Percentiles rank a stretch among this genome's conserved stretches.
phyloP scores from a whole-genome alignment of 2,797 vertebrate genomes.

The Enteromius unitaeniatus region DNA sequence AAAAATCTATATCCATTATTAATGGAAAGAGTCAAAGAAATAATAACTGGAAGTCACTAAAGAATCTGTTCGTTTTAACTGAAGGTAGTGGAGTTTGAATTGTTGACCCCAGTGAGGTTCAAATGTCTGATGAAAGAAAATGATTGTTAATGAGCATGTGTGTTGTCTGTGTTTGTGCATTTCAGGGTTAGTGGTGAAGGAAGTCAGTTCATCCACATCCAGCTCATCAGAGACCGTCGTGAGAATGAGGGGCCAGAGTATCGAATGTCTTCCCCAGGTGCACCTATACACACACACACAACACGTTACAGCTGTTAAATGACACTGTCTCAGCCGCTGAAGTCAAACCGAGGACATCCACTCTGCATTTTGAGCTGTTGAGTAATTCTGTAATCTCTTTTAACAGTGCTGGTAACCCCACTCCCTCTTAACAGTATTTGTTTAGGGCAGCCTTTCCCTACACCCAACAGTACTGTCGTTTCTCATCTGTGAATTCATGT shows the following conservation, averaged over 20 bases:
- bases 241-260: slow-evolving; percentile 95
- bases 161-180: slow-evolving; percentile 6
- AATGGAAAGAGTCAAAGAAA: neutral
- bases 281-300: slow-evolving; percentile 4
- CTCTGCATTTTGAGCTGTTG: slow-evolving; percentile 23
- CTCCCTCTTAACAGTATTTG: slow-evolving; percentile 51
- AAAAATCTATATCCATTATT: neutral
- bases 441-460: slow-evolving; percentile 42
- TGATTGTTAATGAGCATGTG: neutral
- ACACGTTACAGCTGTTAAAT: slow-evolving; percentile 3
- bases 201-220: slow-evolving; percentile 94
- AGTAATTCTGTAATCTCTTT: slow-evolving; percentile 46
- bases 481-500: slow-evolving; percentile 47
- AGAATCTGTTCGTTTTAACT: too few relatives aligned
- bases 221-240: slow-evolving; percentile 98
- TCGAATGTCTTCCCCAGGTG: slow-evolving; percentile 97
- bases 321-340: neutral
- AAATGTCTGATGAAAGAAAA: neutral
- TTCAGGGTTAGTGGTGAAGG: slow-evolving; percentile 93
- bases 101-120: neutral
- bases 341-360: slow-evolving; percentile 14
- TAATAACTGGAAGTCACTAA: neutral
- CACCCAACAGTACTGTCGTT: slow-evolving; percentile 44
- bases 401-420: slow-evolving; percentile 45
- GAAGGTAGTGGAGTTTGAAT: neutral